Evolutionary conservation across 1,140 invertebrate genomes (phyloP).

Genomic region (Campodea augens): DNA sequence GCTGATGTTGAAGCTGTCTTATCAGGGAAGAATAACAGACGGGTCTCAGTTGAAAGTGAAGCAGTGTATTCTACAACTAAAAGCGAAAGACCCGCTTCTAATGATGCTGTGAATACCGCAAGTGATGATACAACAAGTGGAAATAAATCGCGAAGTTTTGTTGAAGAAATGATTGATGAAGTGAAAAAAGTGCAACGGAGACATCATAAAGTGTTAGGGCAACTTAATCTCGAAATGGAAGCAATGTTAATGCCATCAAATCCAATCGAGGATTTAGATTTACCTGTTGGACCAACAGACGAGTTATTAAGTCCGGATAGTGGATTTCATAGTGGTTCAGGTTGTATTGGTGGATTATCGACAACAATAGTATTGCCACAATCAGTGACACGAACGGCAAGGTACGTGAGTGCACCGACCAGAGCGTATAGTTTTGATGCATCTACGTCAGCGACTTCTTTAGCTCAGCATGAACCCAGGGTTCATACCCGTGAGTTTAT

Average conservation of each 20-base stretch:
- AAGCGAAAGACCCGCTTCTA: too few relatives aligned
- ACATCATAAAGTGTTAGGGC: conserved; percentile 58
- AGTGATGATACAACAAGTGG: too few relatives aligned
- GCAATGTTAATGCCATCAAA: conserved; percentile 61
- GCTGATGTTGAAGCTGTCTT: conserved; percentile 24
- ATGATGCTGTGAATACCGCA: too few relatives aligned
- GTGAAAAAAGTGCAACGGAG: conserved; percentile 52
- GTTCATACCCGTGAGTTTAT: too few relatives aligned
- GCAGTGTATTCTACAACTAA: not conserved
- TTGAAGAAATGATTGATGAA: conserved; percentile 40
- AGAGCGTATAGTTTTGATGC: conserved; percentile 60
- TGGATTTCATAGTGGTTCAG: conserved; percentile 20
- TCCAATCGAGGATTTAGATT: conserved; percentile 26
- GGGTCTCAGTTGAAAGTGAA: not conserved
- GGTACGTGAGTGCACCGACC: conserved; percentile 30
- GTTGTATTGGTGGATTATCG: not conserved
- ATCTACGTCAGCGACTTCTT: conserved; percentile 59
- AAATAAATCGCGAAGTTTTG: conserved; percentile 10
- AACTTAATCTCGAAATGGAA: conserved; percentile 67
- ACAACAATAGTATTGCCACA: not conserved
- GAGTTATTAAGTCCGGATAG: conserved; percentile 43
- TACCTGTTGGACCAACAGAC: conserved; percentile 47
- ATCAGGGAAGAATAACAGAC: not conserved
- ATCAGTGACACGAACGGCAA: not conserved
- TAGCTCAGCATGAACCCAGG: too few relatives aligned